phyloP scores from a whole-genome alignment of 1,140 invertebrate species.

The Helicoverpa zea region DNA sequence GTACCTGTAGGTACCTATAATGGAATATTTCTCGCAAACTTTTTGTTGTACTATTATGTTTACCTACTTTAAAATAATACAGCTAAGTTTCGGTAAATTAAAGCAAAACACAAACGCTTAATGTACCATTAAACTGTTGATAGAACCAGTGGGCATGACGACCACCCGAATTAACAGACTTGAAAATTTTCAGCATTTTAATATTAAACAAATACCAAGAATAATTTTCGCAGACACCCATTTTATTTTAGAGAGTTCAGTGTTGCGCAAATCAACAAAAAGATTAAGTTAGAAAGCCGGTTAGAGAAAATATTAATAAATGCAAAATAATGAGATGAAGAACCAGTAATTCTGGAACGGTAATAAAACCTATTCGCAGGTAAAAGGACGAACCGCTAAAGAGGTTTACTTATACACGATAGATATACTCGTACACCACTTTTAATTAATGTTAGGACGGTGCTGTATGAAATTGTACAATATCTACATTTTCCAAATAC shows the following conservation, averaged over 20 bases:
- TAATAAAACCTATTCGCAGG: not conserved
- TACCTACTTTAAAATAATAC: no score
- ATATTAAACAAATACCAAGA: slow-evolving; percentile 25
- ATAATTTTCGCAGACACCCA: slow-evolving; percentile 25
- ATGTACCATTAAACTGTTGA: slow-evolving; percentile 16
- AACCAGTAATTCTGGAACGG: not conserved
- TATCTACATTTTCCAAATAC: no score
- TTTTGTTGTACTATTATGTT: no score
- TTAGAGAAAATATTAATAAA: slow-evolving; percentile 2
- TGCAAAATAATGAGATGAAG: not conserved
- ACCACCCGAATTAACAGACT: slow-evolving; percentile 6
- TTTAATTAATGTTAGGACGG: no score
- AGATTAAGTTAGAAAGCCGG: slow-evolving; percentile 6
- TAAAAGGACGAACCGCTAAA: no score
- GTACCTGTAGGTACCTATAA: no score
- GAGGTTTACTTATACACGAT: no score
- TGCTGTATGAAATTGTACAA: no score
- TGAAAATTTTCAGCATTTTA: slow-evolving; percentile 14
- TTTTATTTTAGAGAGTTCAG: slow-evolving; percentile 27
- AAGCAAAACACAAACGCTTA: not conserved
- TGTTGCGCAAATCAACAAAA: slow-evolving; percentile 8
- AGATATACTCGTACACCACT: no score
- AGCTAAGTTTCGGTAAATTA: not conserved
- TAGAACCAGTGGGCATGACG: slow-evolving; percentile 30
- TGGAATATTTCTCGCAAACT: no score